Conservation (phyloP, 1,140 invertebrate genomes). For the Trichomalopsis sarcophagae region DNA sequence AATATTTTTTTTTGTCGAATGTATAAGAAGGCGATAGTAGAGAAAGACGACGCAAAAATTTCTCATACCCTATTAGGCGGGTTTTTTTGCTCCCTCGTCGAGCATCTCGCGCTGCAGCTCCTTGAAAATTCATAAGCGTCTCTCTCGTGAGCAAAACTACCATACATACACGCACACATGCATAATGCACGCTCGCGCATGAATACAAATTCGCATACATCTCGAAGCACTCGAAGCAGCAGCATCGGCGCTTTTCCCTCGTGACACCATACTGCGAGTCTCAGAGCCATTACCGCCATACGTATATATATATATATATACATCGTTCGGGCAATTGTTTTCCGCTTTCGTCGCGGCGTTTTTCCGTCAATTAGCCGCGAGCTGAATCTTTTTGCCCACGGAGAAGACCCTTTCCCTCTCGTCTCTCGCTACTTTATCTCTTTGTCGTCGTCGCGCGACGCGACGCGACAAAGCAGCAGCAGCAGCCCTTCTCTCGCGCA, state of each 20-base stretch:
- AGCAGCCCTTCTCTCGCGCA: background rate
- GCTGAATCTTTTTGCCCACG: slow-evolving; percentile 18
- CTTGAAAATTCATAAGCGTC: slow-evolving; percentile 47
- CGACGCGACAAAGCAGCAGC: background rate
- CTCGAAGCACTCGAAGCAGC: background rate
- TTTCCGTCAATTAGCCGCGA: slow-evolving; percentile 49
- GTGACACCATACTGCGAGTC: background rate
- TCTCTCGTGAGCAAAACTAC: slow-evolving; percentile 5
- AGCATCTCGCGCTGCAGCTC: too few species aligned
- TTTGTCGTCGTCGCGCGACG: slow-evolving; percentile 13
- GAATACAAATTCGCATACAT: slow-evolving; percentile 34
- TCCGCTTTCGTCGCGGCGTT: slow-evolving; percentile 42
- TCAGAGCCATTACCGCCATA: background rate
- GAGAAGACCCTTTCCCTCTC: background rate
- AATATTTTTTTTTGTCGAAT: too few species aligned
- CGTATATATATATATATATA: slow-evolving; percentile 12
- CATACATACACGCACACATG: slow-evolving; percentile 5
- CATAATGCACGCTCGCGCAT: slow-evolving; percentile 35
- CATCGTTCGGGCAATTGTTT: slow-evolving; percentile 40
- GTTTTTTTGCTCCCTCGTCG: background rate
- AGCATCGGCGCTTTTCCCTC: background rate
- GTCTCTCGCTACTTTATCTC: slow-evolving; percentile 36
- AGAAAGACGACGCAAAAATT: too few species aligned
- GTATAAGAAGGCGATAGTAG: too few species aligned
- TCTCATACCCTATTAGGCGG: too few species aligned